These are phyloP conservation scores for Eutolmus rufibarbis DNA, from an alignment of 2,888 invertebrate species.

Conservation along the genomic window DNA sequence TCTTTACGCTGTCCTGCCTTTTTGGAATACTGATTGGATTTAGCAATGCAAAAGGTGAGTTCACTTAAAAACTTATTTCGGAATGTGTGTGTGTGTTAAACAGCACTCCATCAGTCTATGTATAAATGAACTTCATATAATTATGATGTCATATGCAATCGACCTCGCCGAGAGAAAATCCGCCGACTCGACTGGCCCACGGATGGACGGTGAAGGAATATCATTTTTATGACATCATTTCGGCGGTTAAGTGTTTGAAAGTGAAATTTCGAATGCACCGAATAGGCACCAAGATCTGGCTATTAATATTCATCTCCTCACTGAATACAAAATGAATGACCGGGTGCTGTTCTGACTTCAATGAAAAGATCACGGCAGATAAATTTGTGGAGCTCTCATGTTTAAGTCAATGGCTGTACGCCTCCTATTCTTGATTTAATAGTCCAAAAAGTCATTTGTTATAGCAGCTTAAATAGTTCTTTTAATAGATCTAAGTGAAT, in stretches of 20 bases:
- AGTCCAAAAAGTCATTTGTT: not conserved
- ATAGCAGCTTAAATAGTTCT: not conserved
- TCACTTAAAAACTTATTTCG: conserved; percentile 17
- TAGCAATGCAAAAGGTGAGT: conserved; percentile 49
- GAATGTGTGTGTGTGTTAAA: not conserved
- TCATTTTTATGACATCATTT: not conserved
- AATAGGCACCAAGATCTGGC: not conserved
- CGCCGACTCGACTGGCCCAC: not conserved
- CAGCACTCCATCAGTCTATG: not conserved
- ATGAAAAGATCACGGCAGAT: not conserved
- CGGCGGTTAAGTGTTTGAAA: not conserved
- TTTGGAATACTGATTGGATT: conserved; percentile 50
- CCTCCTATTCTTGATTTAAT: not conserved
- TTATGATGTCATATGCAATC: not conserved
- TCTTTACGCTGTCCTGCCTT: conserved; percentile 16
- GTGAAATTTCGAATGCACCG: not conserved
- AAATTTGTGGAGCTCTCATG: not conserved
- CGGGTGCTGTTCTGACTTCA: not conserved
- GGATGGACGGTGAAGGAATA: not conserved
- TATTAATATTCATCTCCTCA: not conserved
- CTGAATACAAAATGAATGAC: not conserved
- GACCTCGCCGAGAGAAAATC: not conserved
- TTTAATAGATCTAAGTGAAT: not conserved
- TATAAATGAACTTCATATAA: not conserved
- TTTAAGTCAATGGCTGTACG: not conserved